Base-by-base conservation (phyloP, 2,888 invertebrate species). In the Calameuta idolon region DNA sequence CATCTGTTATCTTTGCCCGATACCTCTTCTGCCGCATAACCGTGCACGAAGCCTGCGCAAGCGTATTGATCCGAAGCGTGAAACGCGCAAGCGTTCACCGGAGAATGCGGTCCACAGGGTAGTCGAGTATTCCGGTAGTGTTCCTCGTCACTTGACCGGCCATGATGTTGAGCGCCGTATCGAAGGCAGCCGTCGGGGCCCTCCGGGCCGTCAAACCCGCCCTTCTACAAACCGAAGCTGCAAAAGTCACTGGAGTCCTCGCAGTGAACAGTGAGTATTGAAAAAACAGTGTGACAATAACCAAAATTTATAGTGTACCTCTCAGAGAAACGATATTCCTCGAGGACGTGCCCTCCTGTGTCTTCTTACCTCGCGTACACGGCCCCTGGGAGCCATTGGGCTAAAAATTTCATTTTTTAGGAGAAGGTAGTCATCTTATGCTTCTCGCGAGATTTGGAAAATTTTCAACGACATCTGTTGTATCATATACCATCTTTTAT, bases 141-240 rank as follows among this genome's bases (percentile, higher is more conserved):
- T 83, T 80, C 81, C 82, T 82, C 81, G 85, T 89, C 89, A 90
- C 87, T 90, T 88, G 89, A 87, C 87, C 89, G 89, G 90, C 89
- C 90, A 93, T 92, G 93, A 94, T 94, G 93, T 93, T 94, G 92
- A 94, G 93, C 88, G 93, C 93, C 87, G 92, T 93, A 81, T 92
- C 93, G 87, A 92, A 93, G 91, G 93, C 93, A 87, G 93, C 93
- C 91, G 89, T 92, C 83, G 93, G 93, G 83, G 92, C 93, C 88
- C 90, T 94, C 81, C 93, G 93, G 92, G 93, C 93, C 85, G 92
- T 93, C 82, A 94, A 94, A 91, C 92, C 93, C 80, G 89, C 92
- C 83, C 89, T 92, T 81, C 86, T 93, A 37, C 92, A 92, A 85
- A 92, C 92, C 88, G 93, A 93, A 90, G 90, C 92, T 74, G 86